Evolutionary conservation across 2,113 vertebrate species (phyloP).

Genomic region (Anoplopoma fimbria): DNA sequence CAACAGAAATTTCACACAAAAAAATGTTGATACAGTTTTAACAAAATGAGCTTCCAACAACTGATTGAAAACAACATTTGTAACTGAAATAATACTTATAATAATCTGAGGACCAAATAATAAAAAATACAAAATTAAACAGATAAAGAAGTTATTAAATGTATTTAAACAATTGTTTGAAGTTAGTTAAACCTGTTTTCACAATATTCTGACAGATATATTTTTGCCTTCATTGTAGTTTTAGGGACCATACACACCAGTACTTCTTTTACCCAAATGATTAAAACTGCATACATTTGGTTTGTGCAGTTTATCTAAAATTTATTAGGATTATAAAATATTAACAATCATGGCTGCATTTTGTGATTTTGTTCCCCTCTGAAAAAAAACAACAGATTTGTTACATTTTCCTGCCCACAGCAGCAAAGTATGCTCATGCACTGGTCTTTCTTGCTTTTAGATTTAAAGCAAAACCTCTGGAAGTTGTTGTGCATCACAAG

Average conservation of each 20-base stretch:
- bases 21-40: background rate
- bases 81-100: background rate
- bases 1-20: background rate
- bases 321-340: background rate
- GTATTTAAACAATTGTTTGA: conserved; percentile 16
- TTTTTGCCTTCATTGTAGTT: conserved; percentile 4
- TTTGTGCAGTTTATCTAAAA: background rate
- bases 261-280: background rate
- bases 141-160: background rate
- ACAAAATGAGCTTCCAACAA: background rate
- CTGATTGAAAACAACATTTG: background rate
- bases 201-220: background rate
- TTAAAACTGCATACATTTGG: background rate
- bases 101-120: background rate
- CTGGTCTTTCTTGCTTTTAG: background rate
- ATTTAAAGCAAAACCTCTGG: conserved; percentile 31
- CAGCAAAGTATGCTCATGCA: background rate
- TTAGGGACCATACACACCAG: background rate
- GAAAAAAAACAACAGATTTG: background rate
- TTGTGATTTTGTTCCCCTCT: background rate
- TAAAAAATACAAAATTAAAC: background rate
- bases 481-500: conserved; percentile 23
- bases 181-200: background rate
- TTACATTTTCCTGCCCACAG: conserved; percentile 2
- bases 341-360: background rate